Conservation (phyloP, 2,797 vertebrate species). For the Malurus leucopterus region DNA sequence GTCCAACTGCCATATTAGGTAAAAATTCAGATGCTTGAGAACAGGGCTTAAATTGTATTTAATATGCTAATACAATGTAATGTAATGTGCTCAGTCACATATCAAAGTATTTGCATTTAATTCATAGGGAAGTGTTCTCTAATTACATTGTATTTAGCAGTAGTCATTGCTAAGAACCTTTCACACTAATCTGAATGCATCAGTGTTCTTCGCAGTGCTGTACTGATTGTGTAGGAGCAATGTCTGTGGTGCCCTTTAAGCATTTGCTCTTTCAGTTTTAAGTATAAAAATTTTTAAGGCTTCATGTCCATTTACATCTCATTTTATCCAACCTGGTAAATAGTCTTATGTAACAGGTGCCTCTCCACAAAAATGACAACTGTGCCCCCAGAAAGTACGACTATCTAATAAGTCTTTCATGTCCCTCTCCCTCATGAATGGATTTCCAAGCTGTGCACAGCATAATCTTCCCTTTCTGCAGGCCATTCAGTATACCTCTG, state of each 20-base stretch:
- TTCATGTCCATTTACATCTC: not conserved
- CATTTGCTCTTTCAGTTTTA: not conserved
- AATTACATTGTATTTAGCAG: slow-evolving; percentile 21
- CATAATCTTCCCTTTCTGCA: not conserved
- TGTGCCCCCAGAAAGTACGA: not conserved
- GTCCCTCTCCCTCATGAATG: not conserved
- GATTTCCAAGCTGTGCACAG: not conserved
- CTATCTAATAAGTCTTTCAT: slow-evolving; percentile 6
- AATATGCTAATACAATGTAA: not conserved
- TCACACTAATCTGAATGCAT: not conserved
- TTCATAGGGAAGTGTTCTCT: not conserved
- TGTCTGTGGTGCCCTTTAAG: not conserved
- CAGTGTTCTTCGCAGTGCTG: not conserved
- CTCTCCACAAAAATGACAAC: not conserved
- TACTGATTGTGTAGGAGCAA: fast-evolving
- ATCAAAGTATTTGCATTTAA: slow-evolving; percentile 28
- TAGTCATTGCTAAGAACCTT: not conserved
- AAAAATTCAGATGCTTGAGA: not conserved
- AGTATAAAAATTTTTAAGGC: not conserved
- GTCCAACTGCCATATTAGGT: not conserved
- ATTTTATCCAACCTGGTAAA: not conserved
- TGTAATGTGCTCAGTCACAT: not conserved
- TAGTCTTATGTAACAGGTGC: not conserved
- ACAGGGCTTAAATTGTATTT: not conserved
- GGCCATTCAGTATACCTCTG: not conserved